Evolutionary conservation across 2,888 invertebrate genomes (phyloP).

Genomic region (Xestia xanthographa): DNA sequence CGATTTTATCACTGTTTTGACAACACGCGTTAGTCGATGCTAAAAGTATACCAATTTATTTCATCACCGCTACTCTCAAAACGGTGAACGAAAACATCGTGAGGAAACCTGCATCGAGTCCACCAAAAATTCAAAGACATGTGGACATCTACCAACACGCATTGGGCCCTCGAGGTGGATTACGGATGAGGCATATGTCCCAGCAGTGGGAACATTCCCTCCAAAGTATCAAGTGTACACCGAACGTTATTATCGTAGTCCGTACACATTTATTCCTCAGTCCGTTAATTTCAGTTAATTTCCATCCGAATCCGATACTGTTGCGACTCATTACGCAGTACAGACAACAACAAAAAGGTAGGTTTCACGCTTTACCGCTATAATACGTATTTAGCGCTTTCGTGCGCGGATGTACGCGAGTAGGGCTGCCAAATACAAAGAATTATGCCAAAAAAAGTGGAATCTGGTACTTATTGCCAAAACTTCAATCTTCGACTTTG

Average conservation of each 20-base stretch:
- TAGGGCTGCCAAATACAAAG: neutral
- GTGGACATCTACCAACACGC: neutral
- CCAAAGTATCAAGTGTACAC: slow-evolving; percentile 4
- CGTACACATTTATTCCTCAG: slow-evolving; percentile 20
- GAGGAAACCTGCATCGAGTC: neutral
- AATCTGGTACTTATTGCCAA: neutral
- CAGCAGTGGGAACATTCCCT: neutral
- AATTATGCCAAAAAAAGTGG: neutral
- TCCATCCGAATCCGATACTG: slow-evolving; percentile 45
- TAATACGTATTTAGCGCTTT: slow-evolving; percentile 68
- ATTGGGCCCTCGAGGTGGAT: neutral
- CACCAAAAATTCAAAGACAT: neutral
- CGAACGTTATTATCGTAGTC: neutral
- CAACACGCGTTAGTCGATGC: neutral
- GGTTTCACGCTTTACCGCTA: slow-evolving; percentile 61
- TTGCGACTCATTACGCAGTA: slow-evolving; percentile 60
- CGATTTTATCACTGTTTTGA: neutral
- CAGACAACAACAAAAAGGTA: slow-evolving; percentile 61
- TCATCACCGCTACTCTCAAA: neutral
- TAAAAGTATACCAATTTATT: neutral
- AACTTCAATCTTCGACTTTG: neutral
- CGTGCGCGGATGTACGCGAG: slow-evolving; percentile 61
- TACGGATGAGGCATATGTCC: neutral
- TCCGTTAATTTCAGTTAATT: slow-evolving; percentile 42
- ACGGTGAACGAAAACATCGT: neutral